phyloP scores from a whole-genome alignment of 2,797 vertebrate genomes.

The Myripristis jacobus region DNA sequence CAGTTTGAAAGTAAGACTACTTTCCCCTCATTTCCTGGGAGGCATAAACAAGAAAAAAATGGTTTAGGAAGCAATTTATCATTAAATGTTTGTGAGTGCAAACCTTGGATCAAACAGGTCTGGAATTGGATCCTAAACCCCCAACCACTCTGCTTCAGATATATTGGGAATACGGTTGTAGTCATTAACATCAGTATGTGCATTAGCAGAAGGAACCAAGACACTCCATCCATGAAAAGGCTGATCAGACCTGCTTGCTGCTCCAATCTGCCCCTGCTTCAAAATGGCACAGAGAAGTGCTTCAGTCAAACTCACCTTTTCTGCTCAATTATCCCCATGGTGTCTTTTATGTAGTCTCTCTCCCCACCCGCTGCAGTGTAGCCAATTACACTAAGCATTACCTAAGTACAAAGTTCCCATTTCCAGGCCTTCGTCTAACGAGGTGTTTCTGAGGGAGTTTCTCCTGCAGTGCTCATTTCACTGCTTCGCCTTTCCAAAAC shows the following conservation, averaged over 20 bases:
- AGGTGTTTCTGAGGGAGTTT: conserved; percentile 57
- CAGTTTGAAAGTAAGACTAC: too few relatives aligned
- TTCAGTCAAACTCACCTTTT: conserved; percentile 46
- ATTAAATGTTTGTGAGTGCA: too few relatives aligned
- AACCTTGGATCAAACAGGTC: conserved; percentile 16
- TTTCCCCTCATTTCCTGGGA: background rate
- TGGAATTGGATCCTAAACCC: background rate
- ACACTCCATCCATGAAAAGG: conserved; percentile 4
- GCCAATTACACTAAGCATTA: conserved; percentile 58
- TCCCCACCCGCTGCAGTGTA: conserved; percentile 37
- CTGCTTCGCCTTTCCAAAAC: conserved; percentile 32
- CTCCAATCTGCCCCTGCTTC: conserved; percentile 5
- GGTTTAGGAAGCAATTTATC: too few relatives aligned
- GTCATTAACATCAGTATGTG: conserved; percentile 13
- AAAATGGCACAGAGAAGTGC: conserved; percentile 10
- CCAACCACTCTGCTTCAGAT: background rate
- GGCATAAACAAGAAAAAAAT: background rate
- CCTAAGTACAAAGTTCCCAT: conserved; percentile 48
- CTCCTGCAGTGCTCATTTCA: conserved; percentile 20
- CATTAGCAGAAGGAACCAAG: conserved; percentile 15
- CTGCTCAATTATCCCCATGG: conserved; percentile 52
- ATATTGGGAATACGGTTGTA: conserved; percentile 39
- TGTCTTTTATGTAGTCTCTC: conserved; percentile 44
- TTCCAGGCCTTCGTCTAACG: conserved; percentile 49
- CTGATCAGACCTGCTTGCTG: conserved; percentile 15